Evolutionary conservation across 2,797 vertebrate species (phyloP), one percentile per base, ranked within the genome.

Genomic region (Chaenodraco wilsoni): DNA sequence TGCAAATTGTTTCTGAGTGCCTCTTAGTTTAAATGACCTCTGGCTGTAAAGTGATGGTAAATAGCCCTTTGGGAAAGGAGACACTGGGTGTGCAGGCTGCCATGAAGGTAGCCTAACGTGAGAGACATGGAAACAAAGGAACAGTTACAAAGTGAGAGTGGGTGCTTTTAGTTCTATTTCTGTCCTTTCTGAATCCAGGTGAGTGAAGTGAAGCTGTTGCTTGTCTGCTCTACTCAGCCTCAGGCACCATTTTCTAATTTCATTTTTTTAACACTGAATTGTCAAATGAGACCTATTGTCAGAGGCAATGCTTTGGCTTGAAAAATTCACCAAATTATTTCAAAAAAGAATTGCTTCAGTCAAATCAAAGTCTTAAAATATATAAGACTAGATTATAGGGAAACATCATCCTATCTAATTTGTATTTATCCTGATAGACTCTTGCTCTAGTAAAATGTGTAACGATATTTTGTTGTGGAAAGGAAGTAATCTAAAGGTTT

Each of bases 101-200:
- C 74, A 82, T 68, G 78, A 87, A 68, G 78, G 76, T 75, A 82
- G 81, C 81, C 85, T 79, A 84, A 82, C 76, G 57, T 64, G 60
- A 69, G 69, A 91, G 78, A 84, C 79, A 73, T 74, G 79, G 84
- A 87, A 91, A 93, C 89, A 93, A 92, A 90, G 83, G 79, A 91
- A 90, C 87, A 74, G 87, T 89, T 91, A 87, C 91, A 93, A 91
- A 92, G 91, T 90, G 87, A 90, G 86, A 92, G 88, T 81, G 86
- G 87, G 82, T 89, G 91, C 93, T 92, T 93, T 95, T 93, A 92
- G 91, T 92, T 91, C 93, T 93, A 93, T 95, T 94, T 94, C 89
- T 89, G 85, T 91, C 89, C 88, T 90, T 91, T 89, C 84, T 89
- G 91, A 93, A 91, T 91, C 88, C 90, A 93, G 89, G 92, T 93